phyloP scores from a whole-genome alignment of 2,797 vertebrate genomes.

The Poeciliopsis turneri region DNA sequence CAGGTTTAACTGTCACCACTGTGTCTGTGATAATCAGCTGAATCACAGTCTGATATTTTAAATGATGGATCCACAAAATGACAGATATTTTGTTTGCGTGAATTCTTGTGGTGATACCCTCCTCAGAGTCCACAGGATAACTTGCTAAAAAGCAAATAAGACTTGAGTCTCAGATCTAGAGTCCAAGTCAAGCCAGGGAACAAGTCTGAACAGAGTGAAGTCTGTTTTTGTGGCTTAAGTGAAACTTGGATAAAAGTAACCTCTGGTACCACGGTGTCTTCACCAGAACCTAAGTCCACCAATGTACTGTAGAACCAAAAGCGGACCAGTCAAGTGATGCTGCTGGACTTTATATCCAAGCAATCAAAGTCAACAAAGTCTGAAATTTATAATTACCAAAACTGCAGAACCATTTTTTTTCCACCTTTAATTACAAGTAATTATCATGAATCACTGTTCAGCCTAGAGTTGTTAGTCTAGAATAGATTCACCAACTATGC shows the following conservation, averaged over 20 bases:
- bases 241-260: not conserved
- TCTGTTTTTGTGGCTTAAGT: not conserved
- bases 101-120: not conserved
- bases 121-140: not conserved
- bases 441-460: not conserved
- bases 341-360: not conserved
- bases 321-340: not conserved
- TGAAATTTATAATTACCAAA: not conserved
- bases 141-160: not conserved
- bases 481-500: not conserved
- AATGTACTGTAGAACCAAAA: not conserved
- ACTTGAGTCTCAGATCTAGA: not conserved
- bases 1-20: not conserved
- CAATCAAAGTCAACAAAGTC: not conserved
- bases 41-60: not conserved
- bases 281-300: not conserved
- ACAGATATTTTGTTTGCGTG: not conserved
- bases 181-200: not conserved
- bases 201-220: not conserved
- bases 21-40: not conserved
- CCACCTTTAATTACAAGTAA: not conserved
- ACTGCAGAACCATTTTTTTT: not conserved
- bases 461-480: constrained; percentile 1
- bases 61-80: not conserved
- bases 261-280: not conserved